A percentile compares a stretch with the other conserved stretches of the same genome.
Conservation (phyloP, 2,888 invertebrate species). For the Lithophane semibrunnea region DNA sequence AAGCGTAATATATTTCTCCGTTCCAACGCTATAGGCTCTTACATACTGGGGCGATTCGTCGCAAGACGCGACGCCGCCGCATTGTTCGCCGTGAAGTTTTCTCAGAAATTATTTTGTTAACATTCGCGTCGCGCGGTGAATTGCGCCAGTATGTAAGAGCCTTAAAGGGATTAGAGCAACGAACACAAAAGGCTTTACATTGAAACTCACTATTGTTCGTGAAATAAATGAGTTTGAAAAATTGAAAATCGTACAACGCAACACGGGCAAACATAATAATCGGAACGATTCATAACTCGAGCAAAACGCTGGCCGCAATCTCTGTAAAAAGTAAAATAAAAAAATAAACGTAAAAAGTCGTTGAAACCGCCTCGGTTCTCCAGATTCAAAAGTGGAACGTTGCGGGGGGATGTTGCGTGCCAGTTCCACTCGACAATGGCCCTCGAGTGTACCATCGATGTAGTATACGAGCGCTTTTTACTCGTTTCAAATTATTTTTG, state of each 20-base stretch:
- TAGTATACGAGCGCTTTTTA: slow-evolving; percentile 55
- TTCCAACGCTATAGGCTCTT: slow-evolving; percentile 16
- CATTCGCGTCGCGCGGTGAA: too few relatives aligned
- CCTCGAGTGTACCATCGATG: slow-evolving; percentile 69
- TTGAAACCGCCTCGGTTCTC: slow-evolving; percentile 68
- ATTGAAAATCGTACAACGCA: slow-evolving; percentile 38
- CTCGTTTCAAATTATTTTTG: slow-evolving; percentile 57
- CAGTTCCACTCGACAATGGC: slow-evolving; percentile 74
- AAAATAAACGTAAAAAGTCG: slow-evolving; percentile 59
- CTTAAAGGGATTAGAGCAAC: slow-evolving; percentile 28
- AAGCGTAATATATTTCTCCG: slow-evolving; percentile 33
- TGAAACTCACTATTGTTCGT: slow-evolving; percentile 40
- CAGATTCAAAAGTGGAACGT: slow-evolving; percentile 74
- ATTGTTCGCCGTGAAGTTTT: too few relatives aligned
- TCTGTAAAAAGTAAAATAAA: slow-evolving; percentile 64
- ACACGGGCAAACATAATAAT: slow-evolving; percentile 61
- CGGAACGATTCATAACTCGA: slow-evolving; percentile 59
- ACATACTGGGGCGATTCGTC: too few relatives aligned
- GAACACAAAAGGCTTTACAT: slow-evolving; percentile 38
- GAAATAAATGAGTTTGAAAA: slow-evolving; percentile 45
- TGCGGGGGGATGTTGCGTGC: slow-evolving; percentile 71
- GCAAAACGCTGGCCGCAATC: slow-evolving; percentile 60
- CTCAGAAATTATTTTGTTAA: too few relatives aligned
- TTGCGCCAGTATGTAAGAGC: too few relatives aligned
- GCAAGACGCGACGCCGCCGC: too few relatives aligned